A percentile compares a stretch with the other conserved stretches of the same genome.
These are phyloP conservation scores for Patella caerulea DNA, from an alignment of 2,888 invertebrate genomes.

Conservation along the genomic window DNA sequence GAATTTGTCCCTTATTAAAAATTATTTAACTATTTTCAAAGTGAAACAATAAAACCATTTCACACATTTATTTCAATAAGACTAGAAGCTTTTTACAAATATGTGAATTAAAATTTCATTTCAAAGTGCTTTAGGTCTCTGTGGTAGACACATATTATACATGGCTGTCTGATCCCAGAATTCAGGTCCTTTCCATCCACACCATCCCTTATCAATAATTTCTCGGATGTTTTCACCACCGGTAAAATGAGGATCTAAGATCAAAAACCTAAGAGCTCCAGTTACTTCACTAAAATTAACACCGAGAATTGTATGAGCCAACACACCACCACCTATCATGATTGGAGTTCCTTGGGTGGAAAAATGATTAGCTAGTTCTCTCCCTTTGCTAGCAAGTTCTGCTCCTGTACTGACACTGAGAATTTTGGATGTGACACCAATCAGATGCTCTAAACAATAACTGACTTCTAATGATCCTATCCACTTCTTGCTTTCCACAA, in stretches of 20 bases:
- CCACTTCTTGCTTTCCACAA: slow-evolving; percentile 94
- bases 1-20: too few species aligned
- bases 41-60: too few species aligned
- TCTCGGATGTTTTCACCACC: slow-evolving; percentile 85
- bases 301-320: slow-evolving; percentile 98
- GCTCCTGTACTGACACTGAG: slow-evolving; percentile 87
- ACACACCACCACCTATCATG: slow-evolving; percentile 98
- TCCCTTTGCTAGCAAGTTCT: slow-evolving; percentile 84
- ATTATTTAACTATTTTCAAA: too few species aligned
- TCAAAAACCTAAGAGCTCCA: slow-evolving; percentile 89
- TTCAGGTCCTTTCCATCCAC: slow-evolving; percentile 93
- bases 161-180: slow-evolving; percentile 97
- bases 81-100: too few species aligned
- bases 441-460: slow-evolving; percentile 87
- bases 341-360: slow-evolving; percentile 93
- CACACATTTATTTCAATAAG: too few species aligned
- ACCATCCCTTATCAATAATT: slow-evolving; percentile 83
- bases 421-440: slow-evolving; percentile 80
- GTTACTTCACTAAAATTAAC: slow-evolving; percentile 87
- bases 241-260: slow-evolving; percentile 98
- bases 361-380: slow-evolving; percentile 91
- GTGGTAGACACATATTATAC: slow-evolving; percentile 97
- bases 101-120: too few species aligned
- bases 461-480: slow-evolving; percentile 98
- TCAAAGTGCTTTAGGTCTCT: slow-evolving; percentile 71